A percentile compares a stretch with the other conserved stretches of the same genome.
Evolutionary conservation across 1,140 invertebrate species (phyloP).

Genomic region (Conus betulinus): DNA sequence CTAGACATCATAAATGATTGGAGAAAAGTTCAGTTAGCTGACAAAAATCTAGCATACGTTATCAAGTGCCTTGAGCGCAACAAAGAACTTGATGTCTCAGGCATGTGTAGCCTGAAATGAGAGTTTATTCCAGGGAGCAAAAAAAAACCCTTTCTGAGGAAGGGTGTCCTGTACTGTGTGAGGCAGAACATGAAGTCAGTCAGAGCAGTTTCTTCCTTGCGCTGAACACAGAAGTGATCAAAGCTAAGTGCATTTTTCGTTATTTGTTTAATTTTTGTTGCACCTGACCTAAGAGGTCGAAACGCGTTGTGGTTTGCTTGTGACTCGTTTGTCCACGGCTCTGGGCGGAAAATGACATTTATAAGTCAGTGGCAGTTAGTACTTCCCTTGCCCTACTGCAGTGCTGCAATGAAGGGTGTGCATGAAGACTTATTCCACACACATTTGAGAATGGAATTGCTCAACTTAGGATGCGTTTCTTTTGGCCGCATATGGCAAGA

Average conservation of each 20-base stretch:
- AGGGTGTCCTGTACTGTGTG: background rate
- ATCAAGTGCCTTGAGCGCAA: background rate
- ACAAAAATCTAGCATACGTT: background rate
- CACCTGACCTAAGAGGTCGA: too few species aligned
- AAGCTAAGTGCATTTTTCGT: too few species aligned
- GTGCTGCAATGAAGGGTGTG: background rate
- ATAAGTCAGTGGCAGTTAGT: slow-evolving; percentile 10
- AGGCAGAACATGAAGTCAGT: background rate
- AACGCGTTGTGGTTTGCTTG: too few species aligned
- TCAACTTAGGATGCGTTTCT: background rate
- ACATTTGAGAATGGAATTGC: background rate
- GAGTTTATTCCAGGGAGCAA: background rate
- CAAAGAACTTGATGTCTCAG: background rate
- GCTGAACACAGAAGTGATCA: too few species aligned
- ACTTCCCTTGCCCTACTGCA: background rate
- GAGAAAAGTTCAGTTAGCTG: background rate
- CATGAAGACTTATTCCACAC: slow-evolving; percentile 23
- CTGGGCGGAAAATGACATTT: too few species aligned
- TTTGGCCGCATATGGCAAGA: slow-evolving; percentile 28
- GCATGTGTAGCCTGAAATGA: background rate
- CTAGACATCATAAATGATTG: background rate
- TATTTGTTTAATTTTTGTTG: too few species aligned
- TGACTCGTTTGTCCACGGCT: too few species aligned
- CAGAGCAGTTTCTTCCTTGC: too few species aligned
- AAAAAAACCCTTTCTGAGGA: background rate